Percentiles rank a stretch among this genome's conserved stretches.
Conservation (phyloP, 37 sponge, comb jelly and placozoan species). For the Oopsacas minuta region DNA sequence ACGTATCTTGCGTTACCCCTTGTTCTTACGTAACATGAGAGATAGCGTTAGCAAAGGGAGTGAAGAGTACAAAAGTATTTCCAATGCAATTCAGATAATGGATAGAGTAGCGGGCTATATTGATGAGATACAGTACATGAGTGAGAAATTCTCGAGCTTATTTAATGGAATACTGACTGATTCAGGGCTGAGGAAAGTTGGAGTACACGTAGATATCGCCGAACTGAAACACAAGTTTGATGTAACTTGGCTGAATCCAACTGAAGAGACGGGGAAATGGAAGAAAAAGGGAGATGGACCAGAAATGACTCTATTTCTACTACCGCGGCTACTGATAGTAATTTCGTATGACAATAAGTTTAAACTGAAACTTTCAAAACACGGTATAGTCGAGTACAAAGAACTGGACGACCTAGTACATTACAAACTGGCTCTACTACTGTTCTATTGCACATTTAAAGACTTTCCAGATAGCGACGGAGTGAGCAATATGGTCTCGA, state of each 20-base stretch:
- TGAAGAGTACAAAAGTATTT: conserved; percentile 28
- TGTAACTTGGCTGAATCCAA: conserved; percentile 62
- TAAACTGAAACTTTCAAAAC: not conserved
- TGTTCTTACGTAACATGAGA: conserved; percentile 50
- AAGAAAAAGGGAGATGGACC: conserved; percentile 80
- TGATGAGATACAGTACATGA: conserved; percentile 62
- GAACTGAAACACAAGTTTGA: conserved; percentile 36
- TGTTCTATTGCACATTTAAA: not conserved
- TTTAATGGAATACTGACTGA: conserved; percentile 35
- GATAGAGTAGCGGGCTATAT: conserved; percentile 43
- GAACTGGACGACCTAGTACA: not conserved
- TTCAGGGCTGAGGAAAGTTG: conserved; percentile 22
- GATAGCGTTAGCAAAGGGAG: conserved; percentile 30
- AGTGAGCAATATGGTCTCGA: not conserved
- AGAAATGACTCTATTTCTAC: conserved; percentile 1
- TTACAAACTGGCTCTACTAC: not conserved
- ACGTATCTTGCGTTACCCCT: conserved; percentile 59
- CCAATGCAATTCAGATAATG: conserved; percentile 49
- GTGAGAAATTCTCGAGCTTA: conserved; percentile 40
- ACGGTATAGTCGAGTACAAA: not conserved
- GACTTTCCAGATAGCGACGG: conserved; percentile 9
- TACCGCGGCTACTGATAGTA: not conserved
- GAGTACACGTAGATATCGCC: conserved; percentile 30
- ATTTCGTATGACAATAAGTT: conserved; percentile 6
- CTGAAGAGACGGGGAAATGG: conserved; percentile 31